These are phyloP conservation scores for Ctenopoma kingsleyae DNA, from an alignment of 2,797 vertebrate species.

Conservation along the genomic window DNA sequence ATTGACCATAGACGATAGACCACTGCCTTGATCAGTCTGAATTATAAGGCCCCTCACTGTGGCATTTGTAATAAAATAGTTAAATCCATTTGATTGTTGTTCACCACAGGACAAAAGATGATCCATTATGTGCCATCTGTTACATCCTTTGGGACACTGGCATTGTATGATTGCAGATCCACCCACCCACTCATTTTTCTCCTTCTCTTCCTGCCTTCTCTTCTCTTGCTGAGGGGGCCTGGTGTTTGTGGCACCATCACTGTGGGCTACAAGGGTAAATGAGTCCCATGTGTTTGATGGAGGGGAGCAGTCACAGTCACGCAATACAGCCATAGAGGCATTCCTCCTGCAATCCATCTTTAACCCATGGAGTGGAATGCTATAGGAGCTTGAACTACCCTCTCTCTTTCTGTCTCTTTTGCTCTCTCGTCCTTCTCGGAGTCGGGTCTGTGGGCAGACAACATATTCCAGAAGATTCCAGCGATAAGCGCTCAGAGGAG, in stretches of 20 bases:
- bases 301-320: conserved; percentile 81
- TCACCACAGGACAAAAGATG: conserved; percentile 62
- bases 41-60: conserved; percentile 55
- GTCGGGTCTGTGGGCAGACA: conserved; percentile 63
- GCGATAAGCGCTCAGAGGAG: conserved; percentile 67
- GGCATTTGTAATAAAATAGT: conserved; percentile 58
- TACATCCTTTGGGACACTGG: conserved; percentile 59
- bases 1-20: conserved; percentile 46
- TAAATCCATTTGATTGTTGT: conserved; percentile 65
- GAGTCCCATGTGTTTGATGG: conserved; percentile 85
- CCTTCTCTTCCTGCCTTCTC: conserved; percentile 50
- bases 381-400: conserved; percentile 49
- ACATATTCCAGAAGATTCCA: conserved; percentile 73
- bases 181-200: conserved; percentile 52
- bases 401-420: conserved; percentile 52
- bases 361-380: conserved; percentile 65
- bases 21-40: conserved; percentile 43
- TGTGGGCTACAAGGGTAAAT: conserved; percentile 83
- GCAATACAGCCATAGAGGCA: conserved; percentile 80
- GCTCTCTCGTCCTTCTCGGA: conserved; percentile 44
- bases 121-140: conserved; percentile 57
- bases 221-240: conserved; percentile 68
- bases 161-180: conserved; percentile 50
- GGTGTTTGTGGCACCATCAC: conserved; percentile 83
- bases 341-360: conserved; percentile 82